A percentile compares a stretch with the other conserved stretches of the same genome.
Conservation (phyloP, 2,888 invertebrate species). For the Dasysyrphus tricinctus region DNA sequence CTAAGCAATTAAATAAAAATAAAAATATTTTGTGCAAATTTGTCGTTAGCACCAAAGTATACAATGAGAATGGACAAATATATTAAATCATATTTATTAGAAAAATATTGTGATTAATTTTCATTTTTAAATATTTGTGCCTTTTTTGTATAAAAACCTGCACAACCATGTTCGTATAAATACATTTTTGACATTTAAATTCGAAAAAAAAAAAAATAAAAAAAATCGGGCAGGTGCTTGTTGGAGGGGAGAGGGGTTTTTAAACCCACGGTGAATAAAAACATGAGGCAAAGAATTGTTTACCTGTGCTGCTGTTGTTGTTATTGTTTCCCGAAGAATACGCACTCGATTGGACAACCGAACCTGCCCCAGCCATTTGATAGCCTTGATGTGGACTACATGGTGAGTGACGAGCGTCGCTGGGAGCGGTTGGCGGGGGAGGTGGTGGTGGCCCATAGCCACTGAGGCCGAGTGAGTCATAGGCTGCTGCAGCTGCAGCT, state of each 20-base stretch:
- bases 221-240: neutral
- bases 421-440: conserved; percentile 69
- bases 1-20: neutral
- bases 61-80: neutral
- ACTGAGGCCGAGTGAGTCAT: conserved; percentile 85
- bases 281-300: conserved; percentile 82
- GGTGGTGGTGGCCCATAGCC: conserved; percentile 80
- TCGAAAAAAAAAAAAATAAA: neutral
- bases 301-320: conserved; percentile 76
- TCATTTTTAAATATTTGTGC: conserved; percentile 39
- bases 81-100: neutral
- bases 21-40: conserved; percentile 52
- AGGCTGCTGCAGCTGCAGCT: conserved; percentile 82
- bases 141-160: conserved; percentile 30
- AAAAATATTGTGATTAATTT: conserved; percentile 24
- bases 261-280: conserved; percentile 82
- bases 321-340: conserved; percentile 66
- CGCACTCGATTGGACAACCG: conserved; percentile 49
- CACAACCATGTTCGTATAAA: conserved; percentile 57
- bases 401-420: conserved; percentile 86
- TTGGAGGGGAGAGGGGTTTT: neutral
- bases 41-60: conserved; percentile 40
- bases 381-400: conserved; percentile 87
- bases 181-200: conserved; percentile 15
- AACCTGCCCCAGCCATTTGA: conserved; percentile 76